Evolutionary conservation across 2,113 vertebrate species (phyloP).

Genomic region (Mungos mungo): DNA sequence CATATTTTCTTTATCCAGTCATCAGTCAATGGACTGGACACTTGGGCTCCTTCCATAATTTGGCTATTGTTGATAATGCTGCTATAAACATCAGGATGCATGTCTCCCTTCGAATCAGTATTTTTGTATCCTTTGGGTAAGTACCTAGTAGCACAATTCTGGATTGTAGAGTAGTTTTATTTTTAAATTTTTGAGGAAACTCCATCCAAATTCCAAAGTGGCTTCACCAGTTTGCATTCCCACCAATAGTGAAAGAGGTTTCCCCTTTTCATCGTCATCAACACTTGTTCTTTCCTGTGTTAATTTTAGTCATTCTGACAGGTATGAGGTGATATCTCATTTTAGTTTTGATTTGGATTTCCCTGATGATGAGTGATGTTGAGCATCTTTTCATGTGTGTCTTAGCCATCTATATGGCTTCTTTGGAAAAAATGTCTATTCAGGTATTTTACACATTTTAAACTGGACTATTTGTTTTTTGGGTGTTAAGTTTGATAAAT

Average conservation of each 20-base stretch:
- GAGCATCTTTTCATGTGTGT: background rate
- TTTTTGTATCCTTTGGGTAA: background rate
- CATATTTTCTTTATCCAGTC: background rate
- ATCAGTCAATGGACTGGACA: background rate
- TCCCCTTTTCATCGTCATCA: background rate
- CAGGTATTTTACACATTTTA: background rate
- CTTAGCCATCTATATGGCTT: background rate
- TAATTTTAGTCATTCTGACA: background rate
- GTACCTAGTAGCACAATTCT: background rate
- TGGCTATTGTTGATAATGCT: background rate
- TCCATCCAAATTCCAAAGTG: background rate
- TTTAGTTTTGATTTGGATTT: background rate
- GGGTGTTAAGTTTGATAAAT: background rate
- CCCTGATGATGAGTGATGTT: background rate
- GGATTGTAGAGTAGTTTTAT: background rate
- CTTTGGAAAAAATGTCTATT: background rate
- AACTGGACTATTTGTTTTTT: background rate
- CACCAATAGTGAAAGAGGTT: background rate
- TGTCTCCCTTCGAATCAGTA: background rate
- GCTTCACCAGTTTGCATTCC: background rate
- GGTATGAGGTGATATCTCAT: background rate
- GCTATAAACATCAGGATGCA: background rate
- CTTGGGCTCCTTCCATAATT: background rate
- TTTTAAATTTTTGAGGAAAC: background rate
- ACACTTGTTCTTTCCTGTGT: background rate